Conservation (phyloP, 2,888 invertebrate genomes). For the Torymus aiolomorphi region DNA sequence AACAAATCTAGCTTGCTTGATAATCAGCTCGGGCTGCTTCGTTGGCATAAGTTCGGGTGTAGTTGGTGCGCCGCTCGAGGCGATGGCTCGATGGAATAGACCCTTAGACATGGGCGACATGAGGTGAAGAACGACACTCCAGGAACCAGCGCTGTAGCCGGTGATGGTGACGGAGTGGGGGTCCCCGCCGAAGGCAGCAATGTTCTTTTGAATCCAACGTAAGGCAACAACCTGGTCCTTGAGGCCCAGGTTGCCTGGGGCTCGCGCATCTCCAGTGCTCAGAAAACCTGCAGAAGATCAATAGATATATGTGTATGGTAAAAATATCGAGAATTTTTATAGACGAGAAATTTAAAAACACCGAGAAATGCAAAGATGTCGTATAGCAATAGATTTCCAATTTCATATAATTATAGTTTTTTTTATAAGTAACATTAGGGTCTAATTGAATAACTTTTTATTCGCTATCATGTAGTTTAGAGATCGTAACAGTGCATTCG, state of each 20-base stretch:
- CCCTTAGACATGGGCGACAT: slow-evolving; percentile 82
- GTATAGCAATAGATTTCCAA: no score
- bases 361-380: no score
- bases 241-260: slow-evolving; percentile 83
- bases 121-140: slow-evolving; percentile 75
- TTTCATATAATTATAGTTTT: no score
- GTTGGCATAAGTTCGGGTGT: slow-evolving; percentile 78
- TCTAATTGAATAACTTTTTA: no score
- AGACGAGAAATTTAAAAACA: no score
- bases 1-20: slow-evolving; percentile 80
- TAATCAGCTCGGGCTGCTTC: slow-evolving; percentile 79
- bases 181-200: slow-evolving; percentile 83
- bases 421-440: no score
- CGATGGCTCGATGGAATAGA: slow-evolving; percentile 83
- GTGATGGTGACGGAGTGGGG: slow-evolving; percentile 80
- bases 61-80: slow-evolving; percentile 82
- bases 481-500: no score
- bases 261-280: slow-evolving; percentile 81
- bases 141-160: slow-evolving; percentile 78
- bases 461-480: no score
- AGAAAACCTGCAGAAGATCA: slow-evolving; percentile 76
- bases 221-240: slow-evolving; percentile 84
- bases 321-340: no score
- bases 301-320: no score
- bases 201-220: slow-evolving; percentile 82